These are phyloP conservation scores for Battus philenor DNA, from an alignment of 1,140 invertebrate species.

Conservation along the genomic window DNA sequence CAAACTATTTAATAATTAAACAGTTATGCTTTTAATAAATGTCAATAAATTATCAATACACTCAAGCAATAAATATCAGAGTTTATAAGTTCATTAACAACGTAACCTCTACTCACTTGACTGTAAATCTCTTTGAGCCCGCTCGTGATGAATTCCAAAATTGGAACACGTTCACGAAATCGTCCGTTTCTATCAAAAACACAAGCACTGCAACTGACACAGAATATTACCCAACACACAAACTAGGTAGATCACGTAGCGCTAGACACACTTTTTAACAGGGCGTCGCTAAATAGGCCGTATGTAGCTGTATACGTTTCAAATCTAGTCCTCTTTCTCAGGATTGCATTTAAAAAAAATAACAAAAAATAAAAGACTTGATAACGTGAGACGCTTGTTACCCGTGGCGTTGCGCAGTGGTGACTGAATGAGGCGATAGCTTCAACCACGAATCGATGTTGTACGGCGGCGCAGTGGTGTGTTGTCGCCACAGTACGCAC, in stretches of 20 bases:
- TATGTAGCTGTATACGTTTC: constrained; percentile 33
- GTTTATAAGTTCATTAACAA: not conserved
- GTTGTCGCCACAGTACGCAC: constrained; percentile 27
- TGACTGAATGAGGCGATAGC: constrained; percentile 60
- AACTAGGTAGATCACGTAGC: constrained; percentile 41
- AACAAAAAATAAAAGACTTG: constrained; percentile 52
- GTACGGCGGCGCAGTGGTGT: constrained; percentile 40
- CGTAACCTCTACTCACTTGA: constrained; percentile 52
- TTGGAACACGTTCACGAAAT: constrained; percentile 68
- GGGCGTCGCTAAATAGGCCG: constrained; percentile 28
- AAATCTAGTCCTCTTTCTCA: constrained; percentile 48
- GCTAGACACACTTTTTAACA: constrained; percentile 31
- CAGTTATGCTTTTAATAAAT: not conserved
- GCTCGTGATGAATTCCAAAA: constrained; percentile 73
- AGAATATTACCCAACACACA: constrained; percentile 67
- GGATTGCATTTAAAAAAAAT: constrained; percentile 50
- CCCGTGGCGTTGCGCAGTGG: constrained; percentile 65
- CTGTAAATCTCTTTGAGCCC: constrained; percentile 72
- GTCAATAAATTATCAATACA: not conserved
- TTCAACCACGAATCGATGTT: constrained; percentile 67
- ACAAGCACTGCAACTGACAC: constrained; percentile 67
- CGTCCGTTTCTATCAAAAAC: constrained; percentile 61
- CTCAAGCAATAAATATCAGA: not conserved
- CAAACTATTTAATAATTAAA: too few relatives aligned
- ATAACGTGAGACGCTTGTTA: constrained; percentile 51